Percentiles rank a stretch among this genome's conserved stretches.
These are phyloP conservation scores for Papilio aristodemus DNA, from an alignment of 1,140 invertebrate genomes.

Conservation along the genomic window DNA sequence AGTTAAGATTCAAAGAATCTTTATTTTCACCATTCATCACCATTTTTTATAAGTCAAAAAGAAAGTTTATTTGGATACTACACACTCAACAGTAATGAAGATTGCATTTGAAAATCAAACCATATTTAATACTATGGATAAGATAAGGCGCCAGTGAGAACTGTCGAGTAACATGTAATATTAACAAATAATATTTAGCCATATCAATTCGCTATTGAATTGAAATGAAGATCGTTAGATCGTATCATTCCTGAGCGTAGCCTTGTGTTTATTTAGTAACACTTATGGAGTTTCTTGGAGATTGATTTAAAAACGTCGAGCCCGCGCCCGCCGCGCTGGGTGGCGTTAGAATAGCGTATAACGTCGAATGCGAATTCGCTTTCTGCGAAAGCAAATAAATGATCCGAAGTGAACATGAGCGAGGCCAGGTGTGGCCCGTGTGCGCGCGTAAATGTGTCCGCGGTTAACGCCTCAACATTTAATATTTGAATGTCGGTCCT, in stretches of 20 bases:
- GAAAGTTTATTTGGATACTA: too few relatives aligned
- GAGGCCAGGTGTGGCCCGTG: conserved; percentile 22
- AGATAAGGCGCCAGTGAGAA: too few relatives aligned
- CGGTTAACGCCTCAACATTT: conserved; percentile 28
- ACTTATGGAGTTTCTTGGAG: background rate
- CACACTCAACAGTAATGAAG: too few relatives aligned
- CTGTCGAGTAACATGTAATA: too few relatives aligned
- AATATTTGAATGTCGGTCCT: conserved; percentile 29
- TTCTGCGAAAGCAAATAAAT: conserved; percentile 31
- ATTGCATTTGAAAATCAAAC: too few relatives aligned
- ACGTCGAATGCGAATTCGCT: conserved; percentile 8
- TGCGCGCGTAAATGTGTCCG: conserved; percentile 30
- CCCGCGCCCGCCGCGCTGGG: conserved; percentile 1
- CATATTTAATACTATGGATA: too few relatives aligned
- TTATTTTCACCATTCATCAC: too few relatives aligned
- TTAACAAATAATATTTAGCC: too few relatives aligned
- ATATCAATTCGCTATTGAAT: too few relatives aligned
- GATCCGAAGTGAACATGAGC: conserved; percentile 20
- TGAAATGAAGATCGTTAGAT: too few relatives aligned
- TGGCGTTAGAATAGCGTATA: conserved; percentile 6
- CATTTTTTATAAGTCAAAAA: too few relatives aligned
- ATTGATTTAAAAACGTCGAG: conserved; percentile 4
- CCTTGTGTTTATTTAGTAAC: background rate
- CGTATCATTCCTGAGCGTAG: background rate
- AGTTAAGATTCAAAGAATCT: too few relatives aligned